These are phyloP conservation scores for Gopherus flavomarginatus DNA, from an alignment of 2,113 vertebrate genomes.

Conservation along the genomic window DNA sequence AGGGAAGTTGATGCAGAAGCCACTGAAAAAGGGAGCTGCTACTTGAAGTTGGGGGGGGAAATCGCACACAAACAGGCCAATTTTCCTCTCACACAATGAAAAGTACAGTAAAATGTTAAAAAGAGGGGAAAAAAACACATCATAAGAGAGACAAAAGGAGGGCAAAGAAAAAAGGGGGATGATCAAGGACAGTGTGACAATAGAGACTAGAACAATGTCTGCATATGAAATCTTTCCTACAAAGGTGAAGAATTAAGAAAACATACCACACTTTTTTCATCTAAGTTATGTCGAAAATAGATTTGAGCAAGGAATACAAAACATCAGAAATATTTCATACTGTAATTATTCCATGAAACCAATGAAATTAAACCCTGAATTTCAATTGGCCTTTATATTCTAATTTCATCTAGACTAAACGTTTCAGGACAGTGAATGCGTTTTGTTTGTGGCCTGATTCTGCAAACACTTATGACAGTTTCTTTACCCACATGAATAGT, in stretches of 20 bases:
- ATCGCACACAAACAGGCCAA: slow-evolving; percentile 3
- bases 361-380: background rate
- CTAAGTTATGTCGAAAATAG: background rate
- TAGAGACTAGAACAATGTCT: background rate
- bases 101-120: background rate
- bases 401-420: background rate
- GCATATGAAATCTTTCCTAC: background rate
- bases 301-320: background rate
- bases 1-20: slow-evolving; percentile 48
- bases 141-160: slow-evolving; percentile 8
- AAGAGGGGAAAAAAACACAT: slow-evolving; percentile 10
- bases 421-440: background rate
- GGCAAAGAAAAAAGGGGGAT: background rate
- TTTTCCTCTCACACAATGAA: background rate
- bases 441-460: background rate
- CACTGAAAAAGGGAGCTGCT: slow-evolving; percentile 24
- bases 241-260: background rate
- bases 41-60: slow-evolving; percentile 23
- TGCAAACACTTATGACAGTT: background rate
- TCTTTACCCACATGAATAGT: background rate
- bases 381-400: slow-evolving; percentile 7
- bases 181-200: background rate
- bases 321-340: background rate
- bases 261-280: background rate
- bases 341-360: background rate